Evolutionary conservation across 2,888 invertebrate species (phyloP), one percentile per base, ranked within the genome.

Genomic region (Mythimna albipuncta): DNA sequence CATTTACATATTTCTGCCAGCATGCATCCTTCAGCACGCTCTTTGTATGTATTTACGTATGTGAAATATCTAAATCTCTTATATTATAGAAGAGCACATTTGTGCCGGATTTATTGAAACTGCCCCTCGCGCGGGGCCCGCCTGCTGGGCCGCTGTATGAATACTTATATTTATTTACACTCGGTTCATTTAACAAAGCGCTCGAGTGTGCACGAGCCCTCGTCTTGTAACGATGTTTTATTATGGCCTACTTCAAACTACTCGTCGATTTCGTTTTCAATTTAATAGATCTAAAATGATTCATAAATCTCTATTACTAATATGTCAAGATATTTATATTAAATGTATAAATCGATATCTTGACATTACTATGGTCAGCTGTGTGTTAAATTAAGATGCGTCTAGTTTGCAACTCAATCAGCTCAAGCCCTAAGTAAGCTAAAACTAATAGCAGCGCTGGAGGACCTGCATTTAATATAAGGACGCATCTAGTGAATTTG

Each of bases 111-210:
- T 91, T 92, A 95, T 95, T 94, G 92, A 94, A 95, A 93, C 85
- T 89, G 90, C 93, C 95, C 94, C 91, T 90, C 87, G 87, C 88
- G 83, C 75, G 63, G 81, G 82, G 89, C 86, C 90, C 93, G 85
- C 95, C 94, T 88, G 95, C 94, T 93, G 96, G 72, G 94, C 86
- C 84, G 79, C 89, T 92, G 90, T 93, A 93, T 93, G 93, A 93
- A 91, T 93, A 93, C 94, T 94, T 93, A 94, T 95, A 95, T 96
- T 96, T 96, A 96, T 96, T 96, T 96, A 95, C 95, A 94, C 91
- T 93, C 92, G 94, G 91, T 95, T 95, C 96, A 94, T 96, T 96
- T 94, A 96, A 95, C 94, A 92, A 91, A 90, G 90, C 92, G 91
- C 92, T 92, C 87, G 94, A 94, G 92, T 93, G 91, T 91, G 85